Conservation (phyloP, 2,797 vertebrate genomes). For the Hyperoplus immaculatus region DNA sequence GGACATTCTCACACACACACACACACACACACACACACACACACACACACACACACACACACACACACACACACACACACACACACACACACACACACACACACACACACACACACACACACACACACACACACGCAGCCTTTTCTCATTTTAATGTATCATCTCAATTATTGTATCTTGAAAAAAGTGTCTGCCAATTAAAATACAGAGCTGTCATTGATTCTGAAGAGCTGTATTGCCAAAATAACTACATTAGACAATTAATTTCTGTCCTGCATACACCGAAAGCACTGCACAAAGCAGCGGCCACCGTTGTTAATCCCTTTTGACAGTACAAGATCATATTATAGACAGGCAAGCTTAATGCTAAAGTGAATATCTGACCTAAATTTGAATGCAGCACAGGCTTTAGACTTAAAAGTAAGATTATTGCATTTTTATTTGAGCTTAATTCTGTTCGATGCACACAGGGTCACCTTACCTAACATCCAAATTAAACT, state of each 20-base stretch:
- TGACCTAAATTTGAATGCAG: conserved; percentile 24
- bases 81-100: no score
- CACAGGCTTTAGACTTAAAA: conserved; percentile 34
- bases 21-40: no score
- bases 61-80: no score
- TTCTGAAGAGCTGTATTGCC: not conserved
- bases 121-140: no score
- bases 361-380: conserved; percentile 29
- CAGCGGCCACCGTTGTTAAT: conserved; percentile 3
- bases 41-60: no score
- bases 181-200: not conserved
- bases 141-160: not conserved
- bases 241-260: not conserved
- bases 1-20: not conserved
- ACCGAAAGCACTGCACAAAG: conserved; percentile 27
- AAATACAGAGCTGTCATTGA: not conserved
- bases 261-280: conserved; percentile 9
- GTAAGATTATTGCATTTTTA: conserved; percentile 34
- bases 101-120: no score
- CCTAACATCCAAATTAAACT: conserved; percentile 25
- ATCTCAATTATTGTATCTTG: conserved; percentile 5
- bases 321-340: conserved; percentile 31
- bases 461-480: conserved; percentile 44
- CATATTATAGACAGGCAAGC: conserved; percentile 20
- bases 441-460: conserved; percentile 30